Evolutionary conservation across 2,888 invertebrate genomes (phyloP), one percentile per base, ranked within the genome.

Genomic region (Clepsis dumicolana): DNA sequence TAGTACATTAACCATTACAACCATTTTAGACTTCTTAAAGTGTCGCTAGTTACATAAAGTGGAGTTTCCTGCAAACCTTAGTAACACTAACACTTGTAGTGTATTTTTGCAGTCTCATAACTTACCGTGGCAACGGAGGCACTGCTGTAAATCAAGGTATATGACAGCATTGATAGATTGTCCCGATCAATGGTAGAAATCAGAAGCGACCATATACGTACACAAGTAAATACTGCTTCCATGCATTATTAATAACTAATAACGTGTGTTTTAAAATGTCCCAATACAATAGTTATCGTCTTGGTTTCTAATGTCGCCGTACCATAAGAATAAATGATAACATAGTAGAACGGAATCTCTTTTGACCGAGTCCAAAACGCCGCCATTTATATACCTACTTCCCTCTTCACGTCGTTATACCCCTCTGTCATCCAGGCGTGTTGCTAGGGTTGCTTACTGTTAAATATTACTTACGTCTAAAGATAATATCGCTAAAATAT

Each of bases 151-250:
- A 84, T 84, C 81, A 82, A 78, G 77, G 77, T 80, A 79, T 79
- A 76, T 83, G 84, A 83, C 83, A 83, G 80, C 79, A 73, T 75
- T 83, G 82, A 83, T 83, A 83, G 82, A 84, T 83, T 83, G 78
- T 77, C 74, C 72, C 74, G 80, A 80, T 79, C 77, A 77, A 59
- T 53, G 57, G 68, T 64, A 59, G 68, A 68, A 68, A 74, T 72
- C 69, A 72, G 69, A 70, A 57, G 64, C 56, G 62, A 60, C 66
- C 67, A 72, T 67, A 70, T 72, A 65, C 52, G 74, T 67, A 62
- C 69, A 69, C 64, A 68, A 62, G 71, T 67, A 72, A 71, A 59
- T 71, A 64, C 64, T 71, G 72, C 70, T 70, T 65, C 73, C 57
- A 75, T 77, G 72, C 72, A 74, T 74, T 76, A 76, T 77, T 73